These are phyloP conservation scores for Ctenopoma multispine DNA, from an alignment of 2,797 vertebrate species.

Conservation along the genomic window DNA sequence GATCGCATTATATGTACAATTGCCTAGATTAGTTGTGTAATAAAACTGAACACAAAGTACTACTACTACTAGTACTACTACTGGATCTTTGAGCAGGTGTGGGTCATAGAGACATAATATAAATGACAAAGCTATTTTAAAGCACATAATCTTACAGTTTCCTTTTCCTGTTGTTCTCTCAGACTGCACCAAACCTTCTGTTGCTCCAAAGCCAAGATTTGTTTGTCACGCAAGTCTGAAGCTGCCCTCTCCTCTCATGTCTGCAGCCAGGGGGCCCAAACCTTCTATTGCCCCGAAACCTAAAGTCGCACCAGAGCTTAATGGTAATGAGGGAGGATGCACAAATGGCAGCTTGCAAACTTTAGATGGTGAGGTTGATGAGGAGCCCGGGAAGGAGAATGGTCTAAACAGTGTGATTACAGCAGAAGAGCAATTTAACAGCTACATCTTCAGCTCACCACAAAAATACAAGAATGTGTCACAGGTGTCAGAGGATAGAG, in stretches of 20 bases:
- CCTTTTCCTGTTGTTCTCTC: constrained; percentile 84
- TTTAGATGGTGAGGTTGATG: constrained; percentile 76
- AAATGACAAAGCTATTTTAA: constrained; percentile 78
- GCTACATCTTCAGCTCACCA: constrained; percentile 33
- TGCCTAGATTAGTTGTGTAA: neutral
- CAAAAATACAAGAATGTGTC: constrained; percentile 39
- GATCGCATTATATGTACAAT: neutral
- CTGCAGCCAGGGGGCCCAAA: constrained; percentile 89
- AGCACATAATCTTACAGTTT: constrained; percentile 79
- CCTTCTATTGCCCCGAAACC: constrained; percentile 92
- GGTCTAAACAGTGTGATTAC: constrained; percentile 28
- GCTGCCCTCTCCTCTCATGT: constrained; percentile 81
- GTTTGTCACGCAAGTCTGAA: constrained; percentile 81
- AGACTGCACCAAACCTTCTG: constrained; percentile 91
- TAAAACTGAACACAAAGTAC: neutral
- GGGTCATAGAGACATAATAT: constrained; percentile 66
- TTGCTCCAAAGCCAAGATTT: constrained; percentile 91
- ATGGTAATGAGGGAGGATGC: constrained; percentile 82
- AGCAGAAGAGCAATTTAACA: constrained; percentile 34
- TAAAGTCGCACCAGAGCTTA: constrained; percentile 81
- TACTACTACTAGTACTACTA: too few relatives aligned
- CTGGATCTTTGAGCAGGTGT: constrained; percentile 46
- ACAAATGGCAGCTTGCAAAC: constrained; percentile 78
- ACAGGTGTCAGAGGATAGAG: constrained; percentile 21
- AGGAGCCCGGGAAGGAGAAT: constrained; percentile 73